These are phyloP conservation scores for Fulmarus glacialis DNA, from an alignment of 2,113 vertebrate genomes.

Conservation along the genomic window DNA sequence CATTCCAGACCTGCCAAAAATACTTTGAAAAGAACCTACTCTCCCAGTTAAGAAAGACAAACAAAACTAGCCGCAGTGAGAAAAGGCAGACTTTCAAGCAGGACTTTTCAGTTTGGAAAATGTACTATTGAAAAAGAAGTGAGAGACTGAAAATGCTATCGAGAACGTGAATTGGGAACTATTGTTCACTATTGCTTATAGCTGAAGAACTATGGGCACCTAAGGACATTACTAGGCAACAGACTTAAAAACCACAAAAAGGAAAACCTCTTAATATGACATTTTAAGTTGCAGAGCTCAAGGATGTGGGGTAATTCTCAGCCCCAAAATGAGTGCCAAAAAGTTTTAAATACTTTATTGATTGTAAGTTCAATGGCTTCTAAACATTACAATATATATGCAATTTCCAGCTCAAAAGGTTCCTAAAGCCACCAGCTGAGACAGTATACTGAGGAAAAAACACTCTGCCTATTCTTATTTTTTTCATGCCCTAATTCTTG, in stretches of 20 bases:
- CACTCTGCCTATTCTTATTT: background rate
- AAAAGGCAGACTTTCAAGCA: background rate
- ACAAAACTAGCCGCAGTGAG: background rate
- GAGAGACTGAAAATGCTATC: background rate
- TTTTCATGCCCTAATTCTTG: background rate
- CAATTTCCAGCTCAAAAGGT: background rate
- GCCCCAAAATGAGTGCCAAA: background rate
- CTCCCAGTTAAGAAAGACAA: background rate
- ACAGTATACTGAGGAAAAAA: background rate
- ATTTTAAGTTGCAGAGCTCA: background rate
- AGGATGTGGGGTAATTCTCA: background rate
- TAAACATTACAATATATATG: background rate
- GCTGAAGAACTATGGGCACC: background rate
- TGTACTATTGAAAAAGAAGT: background rate
- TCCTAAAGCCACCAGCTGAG: background rate
- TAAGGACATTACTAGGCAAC: background rate
- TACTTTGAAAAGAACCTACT: background rate
- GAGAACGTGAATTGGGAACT: background rate
- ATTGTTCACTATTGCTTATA: background rate
- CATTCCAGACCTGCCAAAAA: background rate
- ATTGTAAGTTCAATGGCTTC: background rate
- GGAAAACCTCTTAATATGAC: background rate
- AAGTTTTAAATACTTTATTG: background rate
- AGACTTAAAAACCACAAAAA: background rate
- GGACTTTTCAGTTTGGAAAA: background rate